Evolutionary conservation across 1,140 invertebrate genomes (phyloP).

Genomic region (Lithobius niger): DNA sequence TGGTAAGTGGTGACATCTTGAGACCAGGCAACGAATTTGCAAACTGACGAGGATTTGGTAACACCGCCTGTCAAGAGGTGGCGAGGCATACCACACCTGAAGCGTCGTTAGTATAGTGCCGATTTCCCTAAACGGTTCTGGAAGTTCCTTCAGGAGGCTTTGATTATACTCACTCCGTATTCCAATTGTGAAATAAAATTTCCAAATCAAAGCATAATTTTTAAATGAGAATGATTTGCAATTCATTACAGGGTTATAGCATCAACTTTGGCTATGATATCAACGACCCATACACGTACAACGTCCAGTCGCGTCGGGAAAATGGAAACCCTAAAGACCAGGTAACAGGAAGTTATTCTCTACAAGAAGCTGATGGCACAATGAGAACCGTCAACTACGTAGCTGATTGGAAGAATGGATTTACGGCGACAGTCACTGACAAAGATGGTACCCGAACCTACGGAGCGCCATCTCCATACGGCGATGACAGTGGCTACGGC

Average conservation of each 20-base stretch:
- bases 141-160: no score
- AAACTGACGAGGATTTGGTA: no score
- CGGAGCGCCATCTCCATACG: neutral
- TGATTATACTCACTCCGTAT: no score
- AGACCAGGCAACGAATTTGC: no score
- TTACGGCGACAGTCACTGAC: slow-evolving; percentile 7
- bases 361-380: slow-evolving; percentile 1
- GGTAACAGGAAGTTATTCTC: slow-evolving; percentile 5
- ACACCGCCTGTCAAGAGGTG: no score
- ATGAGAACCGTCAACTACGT: no score
- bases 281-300: neutral
- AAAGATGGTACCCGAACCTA: slow-evolving; percentile 1
- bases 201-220: no score
- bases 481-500: slow-evolving; percentile 3
- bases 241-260: slow-evolving; percentile 5
- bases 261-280: slow-evolving; percentile 8
- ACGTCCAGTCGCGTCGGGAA: slow-evolving; percentile 2
- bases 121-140: no score
- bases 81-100: no score
- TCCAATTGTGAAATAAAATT: no score
- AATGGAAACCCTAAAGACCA: neutral
- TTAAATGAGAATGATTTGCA: neutral
- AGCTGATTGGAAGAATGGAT: slow-evolving; percentile 6
- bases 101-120: no score
- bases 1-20: no score